A percentile compares a stretch with the other conserved stretches of the same genome.
These are phyloP conservation scores for Otolemur crassicaudatus DNA, from an alignment of 2,797 vertebrate species.

Conservation along the genomic window DNA sequence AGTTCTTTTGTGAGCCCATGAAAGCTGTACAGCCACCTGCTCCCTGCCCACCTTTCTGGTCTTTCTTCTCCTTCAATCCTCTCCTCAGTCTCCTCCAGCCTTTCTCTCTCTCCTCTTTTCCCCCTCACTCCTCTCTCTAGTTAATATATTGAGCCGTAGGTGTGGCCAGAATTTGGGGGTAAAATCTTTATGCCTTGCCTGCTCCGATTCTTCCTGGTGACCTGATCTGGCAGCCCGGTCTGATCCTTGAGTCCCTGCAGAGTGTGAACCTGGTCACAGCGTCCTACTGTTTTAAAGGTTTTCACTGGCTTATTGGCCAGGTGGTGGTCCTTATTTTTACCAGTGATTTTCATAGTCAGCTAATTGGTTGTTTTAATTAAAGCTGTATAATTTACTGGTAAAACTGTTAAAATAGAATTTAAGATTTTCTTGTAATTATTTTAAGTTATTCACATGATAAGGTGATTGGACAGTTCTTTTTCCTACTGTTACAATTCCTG, in stretches of 20 bases:
- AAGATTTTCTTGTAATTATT: not conserved
- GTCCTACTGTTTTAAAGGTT: not conserved
- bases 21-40: fast-evolving
- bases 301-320: not conserved
- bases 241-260: not conserved
- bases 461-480: not conserved
- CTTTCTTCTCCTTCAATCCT: too few relatives aligned
- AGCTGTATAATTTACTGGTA: not conserved
- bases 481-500: not conserved
- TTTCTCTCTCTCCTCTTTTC: fast-evolving
- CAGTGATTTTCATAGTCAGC: not conserved
- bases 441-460: not conserved
- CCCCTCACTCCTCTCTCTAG: not conserved
- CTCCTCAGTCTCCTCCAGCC: not conserved
- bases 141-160: not conserved
- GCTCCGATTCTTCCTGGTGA: not conserved
- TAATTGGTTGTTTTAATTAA: not conserved
- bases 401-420: not conserved
- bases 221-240: not conserved
- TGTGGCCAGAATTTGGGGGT: not conserved
- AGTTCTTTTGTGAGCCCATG: too few relatives aligned
- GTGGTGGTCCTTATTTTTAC: not conserved
- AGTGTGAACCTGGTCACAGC: not conserved
- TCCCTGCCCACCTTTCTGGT: not conserved
- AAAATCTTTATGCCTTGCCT: too few relatives aligned